A percentile compares a stretch with the other conserved stretches of the same genome.
Conservation (phyloP, 2,888 invertebrate genomes). For the Polydrusus pterygomalis region DNA sequence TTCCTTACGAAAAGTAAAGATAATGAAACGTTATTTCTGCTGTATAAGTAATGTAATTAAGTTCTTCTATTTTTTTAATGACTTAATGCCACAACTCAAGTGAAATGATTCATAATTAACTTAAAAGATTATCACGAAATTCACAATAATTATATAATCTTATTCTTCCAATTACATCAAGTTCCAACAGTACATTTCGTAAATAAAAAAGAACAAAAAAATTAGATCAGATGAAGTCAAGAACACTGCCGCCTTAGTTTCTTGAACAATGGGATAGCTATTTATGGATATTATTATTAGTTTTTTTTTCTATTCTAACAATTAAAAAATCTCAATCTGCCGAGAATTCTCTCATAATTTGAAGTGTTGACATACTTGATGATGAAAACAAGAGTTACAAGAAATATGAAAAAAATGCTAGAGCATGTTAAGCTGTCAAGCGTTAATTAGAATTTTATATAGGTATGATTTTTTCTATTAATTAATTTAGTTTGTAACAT, state of each 20-base stretch:
- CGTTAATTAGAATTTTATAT: neutral
- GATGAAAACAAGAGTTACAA: neutral
- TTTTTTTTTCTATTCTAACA: neutral
- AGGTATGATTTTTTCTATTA: neutral
- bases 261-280: neutral
- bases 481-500: neutral
- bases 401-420: neutral
- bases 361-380: neutral
- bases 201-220: neutral
- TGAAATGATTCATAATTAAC: slow-evolving; percentile 14
- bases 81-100: slow-evolving; percentile 10
- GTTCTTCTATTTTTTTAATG: slow-evolving; percentile 4
- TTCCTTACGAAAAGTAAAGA: neutral
- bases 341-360: neutral
- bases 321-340: neutral
- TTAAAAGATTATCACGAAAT: slow-evolving; percentile 1
- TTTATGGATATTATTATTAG: neutral
- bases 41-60: neutral
- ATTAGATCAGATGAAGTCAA: neutral
- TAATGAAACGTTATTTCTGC: neutral
- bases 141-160: slow-evolving; percentile 20
- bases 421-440: neutral
- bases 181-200: neutral
- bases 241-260: neutral
- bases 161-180: neutral